Percentiles rank a stretch among this genome's conserved stretches.
Conservation (phyloP, 2,113 vertebrate species). For the Pipra filicauda region DNA sequence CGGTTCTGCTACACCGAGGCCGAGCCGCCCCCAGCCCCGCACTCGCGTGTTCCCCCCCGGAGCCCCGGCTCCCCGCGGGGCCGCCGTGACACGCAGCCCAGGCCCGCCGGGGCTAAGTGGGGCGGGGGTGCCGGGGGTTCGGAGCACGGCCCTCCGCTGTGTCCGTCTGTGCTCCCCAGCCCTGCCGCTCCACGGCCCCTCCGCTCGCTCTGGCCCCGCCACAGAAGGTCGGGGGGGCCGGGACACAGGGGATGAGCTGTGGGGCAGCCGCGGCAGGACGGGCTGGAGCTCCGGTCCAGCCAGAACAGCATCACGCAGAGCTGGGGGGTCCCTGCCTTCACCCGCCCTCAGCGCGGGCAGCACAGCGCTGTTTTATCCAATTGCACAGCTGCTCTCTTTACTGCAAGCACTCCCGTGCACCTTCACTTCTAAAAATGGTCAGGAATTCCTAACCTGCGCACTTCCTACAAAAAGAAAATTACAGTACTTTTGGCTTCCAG, state of each 20-base stretch:
- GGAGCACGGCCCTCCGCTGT: too few species aligned
- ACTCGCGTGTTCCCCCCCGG: too few species aligned
- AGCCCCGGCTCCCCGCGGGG: neutral
- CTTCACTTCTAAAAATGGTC: neutral
- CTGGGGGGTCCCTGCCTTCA: neutral
- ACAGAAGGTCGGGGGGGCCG: neutral
- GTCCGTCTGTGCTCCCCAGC: too few species aligned
- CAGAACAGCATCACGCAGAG: neutral
- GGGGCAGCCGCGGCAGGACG: neutral
- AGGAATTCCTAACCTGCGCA: neutral
- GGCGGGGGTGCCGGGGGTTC: too few species aligned
- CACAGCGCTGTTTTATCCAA: neutral
- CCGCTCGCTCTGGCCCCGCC: accelerated
- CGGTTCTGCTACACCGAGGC: neutral
- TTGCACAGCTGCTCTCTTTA: neutral
- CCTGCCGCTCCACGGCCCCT: neutral
- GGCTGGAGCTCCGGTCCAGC: neutral
- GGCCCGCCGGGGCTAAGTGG: too few species aligned
- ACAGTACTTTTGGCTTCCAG: neutral
- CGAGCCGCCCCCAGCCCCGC: too few species aligned
- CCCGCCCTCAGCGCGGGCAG: neutral
- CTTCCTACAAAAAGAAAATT: neutral
- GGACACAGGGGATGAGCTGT: too few species aligned
- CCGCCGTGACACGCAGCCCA: accelerated
- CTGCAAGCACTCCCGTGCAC: too few species aligned